These are phyloP conservation scores for Lutjanus erythropterus DNA, from an alignment of 2,113 vertebrate genomes.

Conservation along the genomic window DNA sequence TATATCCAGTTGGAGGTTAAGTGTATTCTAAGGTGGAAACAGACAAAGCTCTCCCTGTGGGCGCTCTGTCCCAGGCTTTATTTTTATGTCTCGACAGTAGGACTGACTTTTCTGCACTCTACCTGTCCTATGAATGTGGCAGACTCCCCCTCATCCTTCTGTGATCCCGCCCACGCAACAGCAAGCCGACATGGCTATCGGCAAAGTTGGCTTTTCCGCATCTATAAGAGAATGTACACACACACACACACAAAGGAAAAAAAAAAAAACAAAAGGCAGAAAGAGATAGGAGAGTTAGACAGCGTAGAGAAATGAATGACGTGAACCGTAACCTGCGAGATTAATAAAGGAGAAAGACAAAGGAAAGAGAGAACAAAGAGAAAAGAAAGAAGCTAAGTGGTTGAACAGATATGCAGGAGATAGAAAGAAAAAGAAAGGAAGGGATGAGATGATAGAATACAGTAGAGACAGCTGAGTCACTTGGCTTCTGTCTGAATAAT, in stretches of 20 bases:
- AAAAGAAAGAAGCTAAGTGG: slow-evolving; percentile 2
- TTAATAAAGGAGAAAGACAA: slow-evolving; percentile 34
- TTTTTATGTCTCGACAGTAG: slow-evolving; percentile 59
- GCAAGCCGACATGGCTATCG: slow-evolving; percentile 62
- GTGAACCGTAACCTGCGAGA: slow-evolving; percentile 43
- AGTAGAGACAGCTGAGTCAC: slow-evolving; percentile 82
- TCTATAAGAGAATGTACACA: slow-evolving; percentile 35
- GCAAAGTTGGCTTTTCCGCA: slow-evolving; percentile 65
- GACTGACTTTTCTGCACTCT: slow-evolving; percentile 62
- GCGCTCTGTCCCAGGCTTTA: slow-evolving; percentile 52
- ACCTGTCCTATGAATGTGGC: slow-evolving; percentile 68
- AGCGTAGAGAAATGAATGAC: neutral
- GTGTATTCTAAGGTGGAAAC: slow-evolving; percentile 63
- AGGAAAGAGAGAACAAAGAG: neutral
- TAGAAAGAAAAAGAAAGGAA: slow-evolving; percentile 31
- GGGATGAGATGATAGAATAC: slow-evolving; percentile 69
- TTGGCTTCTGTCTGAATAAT: slow-evolving; percentile 76
- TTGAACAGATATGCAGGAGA: slow-evolving; percentile 16
- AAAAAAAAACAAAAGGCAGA: neutral
- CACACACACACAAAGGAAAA: too few relatives aligned
- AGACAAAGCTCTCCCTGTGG: slow-evolving; percentile 61
- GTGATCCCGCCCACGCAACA: slow-evolving; percentile 66
- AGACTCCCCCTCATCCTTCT: slow-evolving; percentile 65
- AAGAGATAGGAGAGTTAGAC: neutral
- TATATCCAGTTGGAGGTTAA: slow-evolving; percentile 62